These are phyloP conservation scores for Euphonia xanthogaster DNA, from an alignment of 2,797 vertebrate species.

Conservation along the genomic window DNA sequence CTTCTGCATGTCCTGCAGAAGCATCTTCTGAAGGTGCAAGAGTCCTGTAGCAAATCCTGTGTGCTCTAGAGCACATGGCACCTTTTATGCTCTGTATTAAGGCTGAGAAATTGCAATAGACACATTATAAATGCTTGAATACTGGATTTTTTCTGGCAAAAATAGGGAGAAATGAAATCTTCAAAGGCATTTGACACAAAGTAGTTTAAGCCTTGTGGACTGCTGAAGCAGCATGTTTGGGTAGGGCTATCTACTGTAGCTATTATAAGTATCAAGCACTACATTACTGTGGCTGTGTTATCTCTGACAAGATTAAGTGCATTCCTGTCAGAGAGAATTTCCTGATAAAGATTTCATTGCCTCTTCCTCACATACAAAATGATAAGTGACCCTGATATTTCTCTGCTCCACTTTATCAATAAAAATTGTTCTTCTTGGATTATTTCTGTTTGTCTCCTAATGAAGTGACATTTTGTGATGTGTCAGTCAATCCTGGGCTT, in stretches of 20 bases:
- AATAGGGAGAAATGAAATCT: background rate
- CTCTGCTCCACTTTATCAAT: slow-evolving; percentile 68
- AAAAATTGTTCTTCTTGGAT: slow-evolving; percentile 71
- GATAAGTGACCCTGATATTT: slow-evolving; percentile 73
- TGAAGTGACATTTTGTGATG: slow-evolving; percentile 70
- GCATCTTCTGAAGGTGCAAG: background rate
- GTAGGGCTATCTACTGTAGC: slow-evolving; percentile 28
- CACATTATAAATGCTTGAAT: background rate
- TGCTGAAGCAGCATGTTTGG: slow-evolving; percentile 42
- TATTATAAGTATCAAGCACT: slow-evolving; percentile 41
- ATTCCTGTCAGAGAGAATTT: slow-evolving; percentile 64
- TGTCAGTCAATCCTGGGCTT: slow-evolving; percentile 35
- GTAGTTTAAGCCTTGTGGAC: slow-evolving; percentile 27
- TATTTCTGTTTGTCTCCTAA: slow-evolving; percentile 71
- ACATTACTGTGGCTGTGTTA: slow-evolving; percentile 53
- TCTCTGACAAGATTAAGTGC: slow-evolving; percentile 70
- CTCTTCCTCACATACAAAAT: slow-evolving; percentile 53
- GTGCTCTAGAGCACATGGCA: background rate
- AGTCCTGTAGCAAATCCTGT: background rate
- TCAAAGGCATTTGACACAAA: slow-evolving; percentile 26
- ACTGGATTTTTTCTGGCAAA: background rate
- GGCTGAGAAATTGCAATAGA: background rate
- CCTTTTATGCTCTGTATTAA: background rate
- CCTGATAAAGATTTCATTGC: slow-evolving; percentile 73
- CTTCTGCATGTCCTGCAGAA: background rate